phyloP scores from a whole-genome alignment of 2,888 invertebrate genomes.

The Subacronicta megacephala region DNA sequence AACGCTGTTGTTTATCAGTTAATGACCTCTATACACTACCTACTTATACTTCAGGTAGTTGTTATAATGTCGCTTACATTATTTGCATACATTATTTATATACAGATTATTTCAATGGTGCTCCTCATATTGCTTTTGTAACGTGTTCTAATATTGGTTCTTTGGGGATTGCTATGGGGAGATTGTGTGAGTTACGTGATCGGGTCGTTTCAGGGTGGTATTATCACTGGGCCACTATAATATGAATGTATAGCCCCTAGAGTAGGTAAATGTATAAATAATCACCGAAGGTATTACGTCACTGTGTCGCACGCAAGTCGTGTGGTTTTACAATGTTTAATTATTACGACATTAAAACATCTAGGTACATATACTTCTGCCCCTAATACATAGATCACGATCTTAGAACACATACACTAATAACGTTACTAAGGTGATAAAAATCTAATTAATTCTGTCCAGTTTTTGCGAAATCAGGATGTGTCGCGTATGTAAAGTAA shows the following conservation, averaged over 20 bases:
- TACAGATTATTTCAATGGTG: not conserved
- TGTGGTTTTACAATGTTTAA: slow-evolving; percentile 8
- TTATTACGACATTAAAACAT: slow-evolving; percentile 11
- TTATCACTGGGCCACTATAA: no score
- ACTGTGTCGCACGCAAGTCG: no score
- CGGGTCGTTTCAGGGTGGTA: no score
- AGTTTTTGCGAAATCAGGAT: slow-evolving; percentile 35
- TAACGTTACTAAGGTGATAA: slow-evolving; percentile 8
- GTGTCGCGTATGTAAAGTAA: slow-evolving; percentile 8
- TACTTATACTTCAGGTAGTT: slow-evolving; percentile 46
- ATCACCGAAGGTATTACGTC: slow-evolving; percentile 3
- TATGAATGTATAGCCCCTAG: no score
- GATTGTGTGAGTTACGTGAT: no score
- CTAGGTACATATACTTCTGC: slow-evolving; percentile 5
- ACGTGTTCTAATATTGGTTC: not conserved
- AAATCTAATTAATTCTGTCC: slow-evolving; percentile 16
- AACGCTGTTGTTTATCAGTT: slow-evolving; percentile 40
- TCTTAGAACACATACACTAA: not conserved
- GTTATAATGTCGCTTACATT: slow-evolving; percentile 10
- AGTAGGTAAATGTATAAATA: no score
- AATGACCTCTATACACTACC: slow-evolving; percentile 45
- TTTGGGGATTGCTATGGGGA: not conserved
- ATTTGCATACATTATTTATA: not conserved
- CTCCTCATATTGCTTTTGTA: not conserved
- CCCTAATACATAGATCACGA: slow-evolving; percentile 9